A percentile compares a stretch with the other conserved stretches of the same genome.
Evolutionary conservation across 2,888 invertebrate species (phyloP).

Genomic region (Parnassius mnemosyne): DNA sequence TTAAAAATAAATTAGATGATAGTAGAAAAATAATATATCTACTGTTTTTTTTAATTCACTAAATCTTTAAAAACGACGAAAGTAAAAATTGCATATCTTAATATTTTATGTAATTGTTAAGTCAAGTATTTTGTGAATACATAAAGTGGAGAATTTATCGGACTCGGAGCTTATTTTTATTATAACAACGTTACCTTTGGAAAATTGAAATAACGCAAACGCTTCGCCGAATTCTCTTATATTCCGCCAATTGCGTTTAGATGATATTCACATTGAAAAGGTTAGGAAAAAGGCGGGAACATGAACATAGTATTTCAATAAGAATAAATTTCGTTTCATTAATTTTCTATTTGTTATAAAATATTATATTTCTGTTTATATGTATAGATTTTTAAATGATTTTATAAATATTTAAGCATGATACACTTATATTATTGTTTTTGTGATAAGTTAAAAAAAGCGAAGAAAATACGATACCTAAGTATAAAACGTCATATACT

Average conservation of each 20-base stretch:
- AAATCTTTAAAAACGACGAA: not conserved
- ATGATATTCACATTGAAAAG: constrained; percentile 17
- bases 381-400: no score
- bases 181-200: constrained; percentile 8
- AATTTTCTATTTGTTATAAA: no score
- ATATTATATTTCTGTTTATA: no score
- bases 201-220: constrained; percentile 20
- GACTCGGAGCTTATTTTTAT: constrained; percentile 5
- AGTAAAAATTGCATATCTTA: not conserved
- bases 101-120: not conserved
- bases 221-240: constrained; percentile 18
- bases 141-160: not conserved
- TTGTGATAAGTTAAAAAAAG: no score
- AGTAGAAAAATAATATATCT: not conserved
- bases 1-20: not conserved
- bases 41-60: not conserved
- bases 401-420: no score
- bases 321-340: no score
- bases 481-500: no score
- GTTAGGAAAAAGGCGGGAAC: not conserved
- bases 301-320: no score
- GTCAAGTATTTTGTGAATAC: not conserved
- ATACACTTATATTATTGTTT: no score
- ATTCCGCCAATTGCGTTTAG: constrained; percentile 23
- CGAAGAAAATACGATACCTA: no score